Conservation (phyloP, 1,140 invertebrate species). For the Aphidius ervi region DNA sequence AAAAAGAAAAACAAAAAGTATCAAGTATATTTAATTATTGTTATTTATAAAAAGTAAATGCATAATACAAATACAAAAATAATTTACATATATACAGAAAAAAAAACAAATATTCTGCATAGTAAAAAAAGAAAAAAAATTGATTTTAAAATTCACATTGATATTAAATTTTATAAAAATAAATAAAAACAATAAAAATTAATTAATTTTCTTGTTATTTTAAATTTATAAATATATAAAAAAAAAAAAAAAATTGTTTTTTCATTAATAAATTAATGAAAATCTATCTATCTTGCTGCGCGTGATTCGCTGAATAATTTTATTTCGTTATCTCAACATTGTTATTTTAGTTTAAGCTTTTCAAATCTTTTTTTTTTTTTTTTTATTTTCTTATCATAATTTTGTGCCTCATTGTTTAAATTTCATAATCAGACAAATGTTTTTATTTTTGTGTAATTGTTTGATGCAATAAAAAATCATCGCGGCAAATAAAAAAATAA, state of each 20-base stretch:
- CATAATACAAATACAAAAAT: too few relatives aligned
- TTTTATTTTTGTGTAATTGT: constrained; percentile 14
- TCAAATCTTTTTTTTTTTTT: constrained; percentile 1
- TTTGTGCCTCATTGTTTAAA: constrained; percentile 7
- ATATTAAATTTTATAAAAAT: neutral
- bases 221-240: neutral
- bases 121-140: constrained; percentile 1
- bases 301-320: constrained; percentile 16
- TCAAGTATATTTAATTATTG: too few relatives aligned
- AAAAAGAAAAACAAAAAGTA: too few relatives aligned
- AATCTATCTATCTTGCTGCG: constrained; percentile 9
- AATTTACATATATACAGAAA: neutral
- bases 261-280: constrained; percentile 2
- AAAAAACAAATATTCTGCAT: constrained; percentile 10
- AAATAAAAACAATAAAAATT: constrained; percentile 2
- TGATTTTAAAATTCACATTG: too few relatives aligned
- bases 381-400: neutral
- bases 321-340: constrained; percentile 4
- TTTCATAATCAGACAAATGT: constrained; percentile 1
- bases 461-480: constrained; percentile 2
- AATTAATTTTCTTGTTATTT: neutral
- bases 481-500: constrained; percentile 5
- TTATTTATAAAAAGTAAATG: too few relatives aligned
- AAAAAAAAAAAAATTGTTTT: neutral
- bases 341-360: neutral